phyloP scores from a whole-genome alignment of 2,113 vertebrate species.

The Stigmatopora nigra region DNA sequence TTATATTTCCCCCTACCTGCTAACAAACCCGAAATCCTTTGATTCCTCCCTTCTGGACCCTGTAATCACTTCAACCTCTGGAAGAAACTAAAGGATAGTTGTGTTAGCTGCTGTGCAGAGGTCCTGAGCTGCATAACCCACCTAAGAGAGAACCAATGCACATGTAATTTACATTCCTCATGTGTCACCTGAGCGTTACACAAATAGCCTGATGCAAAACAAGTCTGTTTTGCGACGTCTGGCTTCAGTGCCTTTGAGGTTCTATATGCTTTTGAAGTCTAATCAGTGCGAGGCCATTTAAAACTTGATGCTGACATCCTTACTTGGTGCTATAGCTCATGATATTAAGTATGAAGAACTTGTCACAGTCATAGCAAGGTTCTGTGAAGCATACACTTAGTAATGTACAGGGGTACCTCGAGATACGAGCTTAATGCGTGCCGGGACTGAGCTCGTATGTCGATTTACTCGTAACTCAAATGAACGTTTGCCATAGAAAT shows the following conservation, averaged over 20 bases:
- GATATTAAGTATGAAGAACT: constrained; percentile 2
- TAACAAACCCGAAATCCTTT: neutral
- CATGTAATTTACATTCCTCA: constrained; percentile 73
- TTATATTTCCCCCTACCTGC: constrained; percentile 5
- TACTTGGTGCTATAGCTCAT: constrained; percentile 20
- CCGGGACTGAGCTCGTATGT: no score
- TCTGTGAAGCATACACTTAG: constrained; percentile 11
- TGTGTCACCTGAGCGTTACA: constrained; percentile 64
- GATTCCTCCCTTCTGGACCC: constrained; percentile 24
- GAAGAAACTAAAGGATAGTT: constrained; percentile 8
- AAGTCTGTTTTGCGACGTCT: constrained; percentile 58
- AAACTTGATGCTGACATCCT: no score
- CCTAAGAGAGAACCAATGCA: constrained; percentile 50
- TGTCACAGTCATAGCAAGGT: neutral
- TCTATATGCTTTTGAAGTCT: constrained; percentile 12
- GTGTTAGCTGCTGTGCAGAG: neutral
- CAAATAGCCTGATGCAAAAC: constrained; percentile 64
- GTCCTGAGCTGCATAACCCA: constrained; percentile 29
- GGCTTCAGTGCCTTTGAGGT: constrained; percentile 22
- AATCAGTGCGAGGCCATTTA: neutral
- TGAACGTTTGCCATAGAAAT: no score
- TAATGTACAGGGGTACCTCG: no score
- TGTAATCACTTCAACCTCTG: constrained; percentile 54
- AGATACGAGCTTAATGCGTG: no score
- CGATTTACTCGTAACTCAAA: no score